Percentiles rank a stretch among this genome's conserved stretches.
Evolutionary conservation across 92 coral and sea anemone species (phyloP).

Genomic region (Palythoa heliodiscus): DNA sequence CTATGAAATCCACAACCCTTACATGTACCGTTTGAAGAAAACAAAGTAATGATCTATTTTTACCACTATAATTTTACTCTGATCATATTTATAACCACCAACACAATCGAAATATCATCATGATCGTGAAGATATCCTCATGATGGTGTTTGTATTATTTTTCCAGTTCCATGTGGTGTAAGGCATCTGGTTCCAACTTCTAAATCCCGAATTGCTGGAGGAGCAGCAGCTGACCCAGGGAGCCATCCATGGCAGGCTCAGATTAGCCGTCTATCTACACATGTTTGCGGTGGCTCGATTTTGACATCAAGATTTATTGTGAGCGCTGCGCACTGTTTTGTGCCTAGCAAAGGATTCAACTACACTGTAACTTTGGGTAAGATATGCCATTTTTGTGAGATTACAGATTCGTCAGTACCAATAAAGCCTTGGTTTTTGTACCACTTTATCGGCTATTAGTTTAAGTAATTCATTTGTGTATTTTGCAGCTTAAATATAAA

Average conservation of each 20-base stretch:
- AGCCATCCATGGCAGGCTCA: constrained; percentile 45
- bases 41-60: no score
- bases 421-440: no score
- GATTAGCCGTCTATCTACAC: constrained; percentile 6
- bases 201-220: constrained; percentile 5
- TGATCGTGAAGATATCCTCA: background rate
- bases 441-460: background rate
- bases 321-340: constrained; percentile 38
- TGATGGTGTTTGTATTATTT: background rate
- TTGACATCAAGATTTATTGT: constrained; percentile 34
- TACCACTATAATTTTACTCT: no score
- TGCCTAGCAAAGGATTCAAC: background rate
- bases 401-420: no score
- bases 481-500: background rate
- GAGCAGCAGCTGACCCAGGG: constrained; percentile 37
- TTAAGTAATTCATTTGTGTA: background rate
- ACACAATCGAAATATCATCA: background rate
- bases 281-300: constrained; percentile 37
- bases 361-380: constrained; percentile 24
- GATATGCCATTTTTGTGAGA: background rate
- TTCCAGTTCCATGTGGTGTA: constrained; percentile 40
- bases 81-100: no score
- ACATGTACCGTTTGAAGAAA: no score
- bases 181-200: constrained; percentile 12
- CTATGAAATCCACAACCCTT: no score